Evolutionary conservation across 2,888 invertebrate species (phyloP).

Genomic region (Andrena praecox): DNA sequence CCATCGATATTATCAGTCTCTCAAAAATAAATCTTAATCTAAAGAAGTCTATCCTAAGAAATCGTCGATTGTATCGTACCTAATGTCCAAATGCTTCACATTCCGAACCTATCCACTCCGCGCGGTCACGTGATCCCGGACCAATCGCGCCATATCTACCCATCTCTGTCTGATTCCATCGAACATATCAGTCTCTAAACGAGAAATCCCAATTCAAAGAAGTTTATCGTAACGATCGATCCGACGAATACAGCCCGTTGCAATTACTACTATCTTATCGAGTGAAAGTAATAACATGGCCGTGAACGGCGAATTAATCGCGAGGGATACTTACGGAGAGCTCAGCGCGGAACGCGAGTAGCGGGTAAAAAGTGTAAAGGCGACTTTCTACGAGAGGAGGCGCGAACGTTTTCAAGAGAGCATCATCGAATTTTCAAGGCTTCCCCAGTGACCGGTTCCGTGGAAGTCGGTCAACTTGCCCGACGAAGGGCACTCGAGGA

Average conservation of each 20-base stretch:
- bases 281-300: neutral
- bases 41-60: too few species aligned
- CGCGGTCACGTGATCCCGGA: neutral
- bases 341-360: neutral
- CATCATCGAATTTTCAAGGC: conserved; percentile 50
- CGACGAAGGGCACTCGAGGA: conserved; percentile 45
- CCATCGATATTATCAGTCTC: too few species aligned
- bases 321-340: neutral
- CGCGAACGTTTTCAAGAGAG: neutral
- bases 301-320: conserved; percentile 3
- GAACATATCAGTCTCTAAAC: neutral
- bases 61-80: too few species aligned
- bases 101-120: too few species aligned
- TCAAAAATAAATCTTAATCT: too few species aligned
- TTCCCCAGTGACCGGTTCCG: conserved; percentile 39
- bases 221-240: neutral
- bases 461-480: conserved; percentile 54
- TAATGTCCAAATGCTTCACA: too few species aligned
- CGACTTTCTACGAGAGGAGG: conserved; percentile 7
- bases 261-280: neutral
- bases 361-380: neutral
- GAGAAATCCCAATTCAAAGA: neutral
- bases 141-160: neutral
- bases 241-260: neutral
- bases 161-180: neutral